Evolutionary conservation across 2,888 invertebrate genomes (phyloP).

Genomic region (Lithophane semibrunnea): DNA sequence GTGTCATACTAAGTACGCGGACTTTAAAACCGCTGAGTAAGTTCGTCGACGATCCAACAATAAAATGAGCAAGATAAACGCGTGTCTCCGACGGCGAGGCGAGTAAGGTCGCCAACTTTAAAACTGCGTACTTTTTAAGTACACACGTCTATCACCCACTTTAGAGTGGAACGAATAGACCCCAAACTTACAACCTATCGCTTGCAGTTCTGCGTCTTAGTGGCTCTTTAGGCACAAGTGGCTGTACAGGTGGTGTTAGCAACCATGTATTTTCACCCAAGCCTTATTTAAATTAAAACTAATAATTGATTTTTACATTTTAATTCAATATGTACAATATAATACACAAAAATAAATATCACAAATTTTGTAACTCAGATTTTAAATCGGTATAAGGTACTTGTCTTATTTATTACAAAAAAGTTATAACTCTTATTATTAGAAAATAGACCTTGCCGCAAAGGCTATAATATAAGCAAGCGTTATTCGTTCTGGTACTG

Average conservation of each 20-base stretch:
- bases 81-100: no score
- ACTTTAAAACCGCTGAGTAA: no score
- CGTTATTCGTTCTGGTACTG: not conserved
- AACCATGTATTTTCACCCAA: not conserved
- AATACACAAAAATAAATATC: conserved; percentile 68
- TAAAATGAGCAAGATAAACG: no score
- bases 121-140: no score
- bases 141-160: no score
- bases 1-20: no score
- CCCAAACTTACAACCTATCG: no score
- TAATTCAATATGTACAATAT: conserved; percentile 70
- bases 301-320: conserved; percentile 42
- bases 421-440: not conserved
- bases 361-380: conserved; percentile 63
- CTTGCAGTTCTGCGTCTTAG: not conserved
- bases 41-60: no score
- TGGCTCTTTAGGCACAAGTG: not conserved
- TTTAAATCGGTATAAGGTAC: conserved; percentile 29
- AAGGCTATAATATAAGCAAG: not conserved
- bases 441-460: not conserved
- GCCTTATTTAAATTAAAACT: conserved; percentile 10
- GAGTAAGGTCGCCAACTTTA: no score
- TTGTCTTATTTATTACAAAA: conserved; percentile 15
- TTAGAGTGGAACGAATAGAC: not conserved
- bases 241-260: no score